Conservation (phyloP, 30 jellyfish, hydroid and myxozoan genomes). For the Mastigias papua region DNA sequence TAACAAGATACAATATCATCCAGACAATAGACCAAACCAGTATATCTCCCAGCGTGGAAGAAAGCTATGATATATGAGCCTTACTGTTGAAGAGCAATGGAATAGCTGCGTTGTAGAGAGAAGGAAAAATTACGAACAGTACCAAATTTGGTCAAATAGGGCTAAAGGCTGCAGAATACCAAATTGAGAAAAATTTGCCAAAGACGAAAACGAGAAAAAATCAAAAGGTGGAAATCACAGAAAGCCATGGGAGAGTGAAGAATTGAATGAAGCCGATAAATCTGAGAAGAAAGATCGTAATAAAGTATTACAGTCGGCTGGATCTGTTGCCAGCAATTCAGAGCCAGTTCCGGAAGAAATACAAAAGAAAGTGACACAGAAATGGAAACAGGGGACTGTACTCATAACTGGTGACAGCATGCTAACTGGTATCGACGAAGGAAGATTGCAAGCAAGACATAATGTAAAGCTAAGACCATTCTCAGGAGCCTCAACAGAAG, state of each 20-base stretch:
- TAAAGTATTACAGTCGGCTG: neutral
- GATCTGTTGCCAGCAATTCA: neutral
- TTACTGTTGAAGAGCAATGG: neutral
- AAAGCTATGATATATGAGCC: too few relatives aligned
- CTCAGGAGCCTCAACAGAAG: conserved; percentile 23
- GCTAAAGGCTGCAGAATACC: neutral
- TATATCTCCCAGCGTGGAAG: too few relatives aligned
- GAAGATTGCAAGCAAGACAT: conserved; percentile 11
- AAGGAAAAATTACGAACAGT: neutral
- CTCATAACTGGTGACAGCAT: conserved; percentile 10
- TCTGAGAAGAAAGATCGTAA: neutral
- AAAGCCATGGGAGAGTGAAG: neutral
- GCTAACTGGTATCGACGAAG: conserved; percentile 24
- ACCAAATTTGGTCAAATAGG: neutral
- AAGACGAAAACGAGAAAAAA: neutral
- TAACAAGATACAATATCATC: too few relatives aligned
- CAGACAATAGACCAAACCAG: too few relatives aligned
- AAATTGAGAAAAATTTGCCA: neutral
- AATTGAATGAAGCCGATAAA: neutral
- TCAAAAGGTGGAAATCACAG: neutral
- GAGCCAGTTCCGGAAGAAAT: neutral
- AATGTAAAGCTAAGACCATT: conserved; percentile 1
- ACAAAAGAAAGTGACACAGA: neutral
- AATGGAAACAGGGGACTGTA: neutral
- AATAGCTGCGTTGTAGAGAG: neutral